A percentile compares a stretch with the other conserved stretches of the same genome.
phyloP scores from a whole-genome alignment of 2,797 vertebrate genomes.

The Myotis planiceps region DNA sequence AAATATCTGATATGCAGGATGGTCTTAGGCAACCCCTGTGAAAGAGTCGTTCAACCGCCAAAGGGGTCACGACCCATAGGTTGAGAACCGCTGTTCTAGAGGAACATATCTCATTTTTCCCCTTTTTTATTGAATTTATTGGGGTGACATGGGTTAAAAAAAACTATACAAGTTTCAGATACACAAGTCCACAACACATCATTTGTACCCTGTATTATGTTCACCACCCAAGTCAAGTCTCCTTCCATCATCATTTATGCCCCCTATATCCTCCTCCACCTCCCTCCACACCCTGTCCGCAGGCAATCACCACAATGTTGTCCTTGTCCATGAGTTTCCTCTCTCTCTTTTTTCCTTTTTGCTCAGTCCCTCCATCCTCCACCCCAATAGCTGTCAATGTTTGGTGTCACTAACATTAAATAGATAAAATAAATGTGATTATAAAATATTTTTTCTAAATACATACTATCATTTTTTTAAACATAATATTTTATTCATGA shows the following conservation, averaged over 20 bases:
- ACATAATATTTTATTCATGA: slow-evolving; percentile 43
- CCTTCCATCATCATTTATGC: neutral
- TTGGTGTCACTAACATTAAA: slow-evolving; percentile 17
- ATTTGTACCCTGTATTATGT: neutral
- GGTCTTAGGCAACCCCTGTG: no score
- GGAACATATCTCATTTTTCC: neutral
- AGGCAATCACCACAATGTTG: neutral
- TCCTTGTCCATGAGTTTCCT: neutral
- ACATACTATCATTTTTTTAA: slow-evolving; percentile 10
- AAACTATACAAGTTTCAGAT: neutral
- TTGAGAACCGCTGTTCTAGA: neutral
- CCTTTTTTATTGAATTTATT: neutral
- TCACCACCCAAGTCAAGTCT: neutral
- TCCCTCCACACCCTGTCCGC: neutral
- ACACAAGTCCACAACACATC: neutral
- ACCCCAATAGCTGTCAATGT: neutral
- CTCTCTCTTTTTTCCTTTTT: neutral
- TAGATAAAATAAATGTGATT: slow-evolving; percentile 46
- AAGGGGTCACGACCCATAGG: no score
- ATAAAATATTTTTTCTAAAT: slow-evolving; percentile 41
- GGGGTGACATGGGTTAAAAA: neutral
- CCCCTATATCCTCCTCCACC: neutral
- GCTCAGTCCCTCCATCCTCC: neutral
- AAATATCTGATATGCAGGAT: no score
- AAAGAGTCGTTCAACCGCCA: fast-evolving